Conservation (phyloP, 2,888 invertebrate genomes). For the Tridacna gigas region DNA sequence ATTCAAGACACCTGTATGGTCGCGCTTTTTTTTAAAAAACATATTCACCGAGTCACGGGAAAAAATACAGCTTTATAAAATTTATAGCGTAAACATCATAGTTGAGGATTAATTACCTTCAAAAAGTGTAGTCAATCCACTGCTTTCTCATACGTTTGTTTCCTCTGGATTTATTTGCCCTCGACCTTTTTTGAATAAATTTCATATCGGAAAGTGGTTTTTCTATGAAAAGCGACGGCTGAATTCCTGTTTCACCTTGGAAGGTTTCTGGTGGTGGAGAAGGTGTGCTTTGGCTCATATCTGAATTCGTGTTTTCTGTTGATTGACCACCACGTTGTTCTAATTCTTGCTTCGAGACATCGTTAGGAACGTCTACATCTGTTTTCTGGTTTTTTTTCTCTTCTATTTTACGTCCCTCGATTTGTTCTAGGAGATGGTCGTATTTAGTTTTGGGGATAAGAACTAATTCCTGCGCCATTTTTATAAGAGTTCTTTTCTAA, state of each 20-base stretch:
- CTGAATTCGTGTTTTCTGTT: neutral
- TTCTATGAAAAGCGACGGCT: conserved; percentile 38
- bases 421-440: conserved; percentile 37
- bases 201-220: conserved; percentile 45
- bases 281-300: neutral
- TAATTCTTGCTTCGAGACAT: neutral
- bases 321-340: neutral
- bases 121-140: neutral
- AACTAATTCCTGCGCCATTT: conserved; percentile 45
- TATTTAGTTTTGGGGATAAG: conserved; percentile 48
- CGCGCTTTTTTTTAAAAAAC: too few species aligned
- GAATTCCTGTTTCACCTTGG: neutral
- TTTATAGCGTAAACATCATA: conserved; percentile 26
- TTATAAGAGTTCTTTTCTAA: conserved; percentile 23
- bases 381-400: neutral
- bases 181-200: conserved; percentile 17
- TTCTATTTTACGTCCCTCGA: conserved; percentile 1
- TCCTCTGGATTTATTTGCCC: conserved; percentile 1
- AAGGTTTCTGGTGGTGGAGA: neutral
- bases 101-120: too few species aligned
- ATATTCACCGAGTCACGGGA: neutral
- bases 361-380: neutral
- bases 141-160: neutral
- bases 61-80: neutral
- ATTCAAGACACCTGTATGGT: neutral